Conservation (phyloP, 1,140 invertebrate genomes). For the Harlomillsia oculata region DNA sequence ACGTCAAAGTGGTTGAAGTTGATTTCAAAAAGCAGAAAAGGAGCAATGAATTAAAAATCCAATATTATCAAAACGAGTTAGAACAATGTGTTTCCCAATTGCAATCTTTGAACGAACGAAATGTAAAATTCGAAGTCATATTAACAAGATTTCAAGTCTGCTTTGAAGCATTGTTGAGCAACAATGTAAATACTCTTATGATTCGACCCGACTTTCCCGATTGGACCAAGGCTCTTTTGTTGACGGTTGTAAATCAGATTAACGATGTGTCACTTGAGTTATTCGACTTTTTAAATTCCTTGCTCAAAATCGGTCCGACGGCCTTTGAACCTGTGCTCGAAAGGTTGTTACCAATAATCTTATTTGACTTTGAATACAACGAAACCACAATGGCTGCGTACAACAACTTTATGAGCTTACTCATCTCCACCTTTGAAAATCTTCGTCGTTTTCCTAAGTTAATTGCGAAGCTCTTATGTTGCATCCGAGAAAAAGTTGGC, state of each 20-base stretch:
- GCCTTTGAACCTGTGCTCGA: slow-evolving; percentile 21
- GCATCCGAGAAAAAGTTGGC: slow-evolving; percentile 3
- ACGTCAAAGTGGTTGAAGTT: too few species aligned
- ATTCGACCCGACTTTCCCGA: slow-evolving; percentile 9
- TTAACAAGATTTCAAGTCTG: too few species aligned
- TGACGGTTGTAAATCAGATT: not conserved
- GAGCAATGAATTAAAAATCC: too few species aligned
- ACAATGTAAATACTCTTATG: slow-evolving; percentile 11
- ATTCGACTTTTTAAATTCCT: slow-evolving; percentile 2
- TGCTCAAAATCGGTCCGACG: slow-evolving; percentile 4
- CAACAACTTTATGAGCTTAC: slow-evolving; percentile 18
- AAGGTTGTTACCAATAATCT: slow-evolving; percentile 1
- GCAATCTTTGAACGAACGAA: too few species aligned
- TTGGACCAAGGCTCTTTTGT: not conserved
- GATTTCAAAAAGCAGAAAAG: too few species aligned
- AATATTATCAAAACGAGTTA: too few species aligned
- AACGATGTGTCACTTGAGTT: not conserved
- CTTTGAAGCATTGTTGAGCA: too few species aligned
- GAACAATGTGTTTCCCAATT: too few species aligned
- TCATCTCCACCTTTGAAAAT: slow-evolving; percentile 23
- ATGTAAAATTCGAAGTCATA: too few species aligned
- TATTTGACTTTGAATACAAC: not conserved
- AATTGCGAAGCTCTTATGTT: slow-evolving; percentile 24
- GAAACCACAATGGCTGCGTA: not conserved
- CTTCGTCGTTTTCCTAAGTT: slow-evolving; percentile 29